Percentiles rank a stretch among this genome's conserved stretches.
Conservation (phyloP, 2,888 invertebrate genomes). For the Furcula furcula region DNA sequence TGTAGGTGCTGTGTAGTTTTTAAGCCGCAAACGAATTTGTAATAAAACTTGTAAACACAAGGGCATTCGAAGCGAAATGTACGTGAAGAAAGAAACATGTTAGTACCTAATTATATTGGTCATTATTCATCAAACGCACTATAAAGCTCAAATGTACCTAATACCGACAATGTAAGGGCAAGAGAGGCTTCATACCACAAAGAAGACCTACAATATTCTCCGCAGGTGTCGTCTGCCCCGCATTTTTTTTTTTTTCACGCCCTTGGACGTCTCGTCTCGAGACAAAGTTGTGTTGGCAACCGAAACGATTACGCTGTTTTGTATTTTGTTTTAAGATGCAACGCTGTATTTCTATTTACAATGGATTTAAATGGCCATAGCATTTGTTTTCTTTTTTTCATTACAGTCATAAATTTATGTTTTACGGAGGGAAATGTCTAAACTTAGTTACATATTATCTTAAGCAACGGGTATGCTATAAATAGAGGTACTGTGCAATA, state of each 20-base stretch:
- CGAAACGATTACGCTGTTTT: slow-evolving; percentile 1
- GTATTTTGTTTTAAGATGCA: neutral
- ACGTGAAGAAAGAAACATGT: too few species aligned
- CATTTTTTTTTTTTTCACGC: slow-evolving; percentile 51
- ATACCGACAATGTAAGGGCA: slow-evolving; percentile 9
- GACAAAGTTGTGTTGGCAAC: slow-evolving; percentile 18
- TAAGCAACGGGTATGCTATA: too few species aligned
- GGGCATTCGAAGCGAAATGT: too few species aligned
- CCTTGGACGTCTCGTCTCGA: slow-evolving; percentile 6
- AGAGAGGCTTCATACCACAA: slow-evolving; percentile 51
- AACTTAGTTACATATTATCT: too few species aligned
- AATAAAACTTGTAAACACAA: too few species aligned
- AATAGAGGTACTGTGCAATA: too few species aligned
- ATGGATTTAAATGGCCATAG: neutral
- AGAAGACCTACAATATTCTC: slow-evolving; percentile 75
- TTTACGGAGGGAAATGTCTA: too few species aligned
- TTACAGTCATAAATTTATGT: too few species aligned
- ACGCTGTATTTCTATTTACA: neutral
- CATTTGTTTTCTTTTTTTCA: too few species aligned
- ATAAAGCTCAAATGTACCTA: slow-evolving; percentile 19
- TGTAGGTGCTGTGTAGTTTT: too few species aligned
- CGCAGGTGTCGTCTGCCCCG: slow-evolving; percentile 68
- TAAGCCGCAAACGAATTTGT: too few species aligned
- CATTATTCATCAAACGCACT: slow-evolving; percentile 22
- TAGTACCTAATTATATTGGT: slow-evolving; percentile 1